phyloP scores from a whole-genome alignment of 2,113 vertebrate species.

The Galemys pyrenaicus region DNA sequence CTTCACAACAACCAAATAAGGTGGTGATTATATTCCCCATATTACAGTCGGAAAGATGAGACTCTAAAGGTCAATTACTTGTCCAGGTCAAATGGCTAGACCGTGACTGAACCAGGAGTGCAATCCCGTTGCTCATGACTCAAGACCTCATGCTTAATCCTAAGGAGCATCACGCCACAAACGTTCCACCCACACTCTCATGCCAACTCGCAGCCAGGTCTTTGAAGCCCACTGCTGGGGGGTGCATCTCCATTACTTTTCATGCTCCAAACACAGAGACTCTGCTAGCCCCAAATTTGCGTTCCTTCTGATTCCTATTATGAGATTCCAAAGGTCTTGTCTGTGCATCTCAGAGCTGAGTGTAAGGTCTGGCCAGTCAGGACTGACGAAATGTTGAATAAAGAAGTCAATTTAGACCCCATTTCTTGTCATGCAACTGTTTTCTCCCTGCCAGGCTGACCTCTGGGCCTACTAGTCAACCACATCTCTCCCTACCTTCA shows the following conservation, averaged over 20 bases:
- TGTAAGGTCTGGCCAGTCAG: neutral
- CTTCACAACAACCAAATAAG: neutral
- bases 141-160: neutral
- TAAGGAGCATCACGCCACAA: neutral
- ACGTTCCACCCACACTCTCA: neutral
- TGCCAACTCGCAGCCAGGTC: neutral
- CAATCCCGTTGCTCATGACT: neutral
- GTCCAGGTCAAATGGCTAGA: neutral
- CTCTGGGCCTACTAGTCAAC: neutral
- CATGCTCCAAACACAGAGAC: neutral
- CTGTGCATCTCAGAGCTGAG: neutral
- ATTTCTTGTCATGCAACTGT: neutral
- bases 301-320: neutral
- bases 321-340: neutral
- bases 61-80: neutral
- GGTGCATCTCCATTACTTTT: neutral
- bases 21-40: neutral
- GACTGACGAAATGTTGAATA: neutral
- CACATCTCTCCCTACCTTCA: neutral
- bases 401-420: neutral
- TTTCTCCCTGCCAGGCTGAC: neutral
- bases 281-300: neutral
- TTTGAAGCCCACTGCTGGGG: neutral
- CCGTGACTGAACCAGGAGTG: neutral
- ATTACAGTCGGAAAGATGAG: neutral